These are phyloP conservation scores for Larimichthys crocea DNA, from an alignment of 2,113 vertebrate species.

Conservation along the genomic window DNA sequence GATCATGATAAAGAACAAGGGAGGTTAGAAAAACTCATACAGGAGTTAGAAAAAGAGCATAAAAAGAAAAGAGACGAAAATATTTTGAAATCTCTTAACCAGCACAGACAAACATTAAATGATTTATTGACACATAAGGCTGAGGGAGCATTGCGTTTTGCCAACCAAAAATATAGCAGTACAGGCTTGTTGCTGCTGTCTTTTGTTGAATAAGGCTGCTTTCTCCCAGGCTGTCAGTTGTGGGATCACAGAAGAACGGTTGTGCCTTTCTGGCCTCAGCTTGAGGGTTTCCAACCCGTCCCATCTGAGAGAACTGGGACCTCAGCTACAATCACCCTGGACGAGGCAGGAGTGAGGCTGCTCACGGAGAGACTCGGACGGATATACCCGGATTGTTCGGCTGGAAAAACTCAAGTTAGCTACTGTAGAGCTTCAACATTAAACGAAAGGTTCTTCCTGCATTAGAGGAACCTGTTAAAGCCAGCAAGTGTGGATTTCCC, in stretches of 20 bases:
- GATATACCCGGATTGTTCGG: too few relatives aligned
- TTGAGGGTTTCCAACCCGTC: neutral
- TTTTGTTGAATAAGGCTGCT: neutral
- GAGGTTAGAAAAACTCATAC: too few relatives aligned
- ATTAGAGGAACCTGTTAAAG: neutral
- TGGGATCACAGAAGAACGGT: slow-evolving; percentile 21
- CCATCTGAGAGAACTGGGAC: slow-evolving; percentile 1
- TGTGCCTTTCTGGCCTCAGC: neutral
- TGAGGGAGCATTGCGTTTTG: too few relatives aligned
- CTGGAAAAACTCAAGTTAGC: slow-evolving; percentile 29
- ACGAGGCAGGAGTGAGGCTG: neutral
- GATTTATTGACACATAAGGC: too few relatives aligned
- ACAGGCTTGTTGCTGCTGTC: neutral
- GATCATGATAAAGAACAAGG: too few relatives aligned
- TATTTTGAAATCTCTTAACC: too few relatives aligned
- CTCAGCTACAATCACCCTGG: neutral
- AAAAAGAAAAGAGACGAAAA: too few relatives aligned
- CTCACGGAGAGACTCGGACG: slow-evolving; percentile 17
- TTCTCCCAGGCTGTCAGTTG: slow-evolving; percentile 24
- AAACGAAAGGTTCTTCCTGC: neutral
- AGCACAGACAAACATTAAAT: too few relatives aligned
- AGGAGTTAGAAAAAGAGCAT: too few relatives aligned
- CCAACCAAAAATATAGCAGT: too few relatives aligned
- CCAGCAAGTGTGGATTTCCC: neutral
- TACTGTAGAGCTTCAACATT: neutral